These are phyloP conservation scores for Tupiocoris notatus DNA, from an alignment of 2,888 invertebrate genomes.

Conservation along the genomic window DNA sequence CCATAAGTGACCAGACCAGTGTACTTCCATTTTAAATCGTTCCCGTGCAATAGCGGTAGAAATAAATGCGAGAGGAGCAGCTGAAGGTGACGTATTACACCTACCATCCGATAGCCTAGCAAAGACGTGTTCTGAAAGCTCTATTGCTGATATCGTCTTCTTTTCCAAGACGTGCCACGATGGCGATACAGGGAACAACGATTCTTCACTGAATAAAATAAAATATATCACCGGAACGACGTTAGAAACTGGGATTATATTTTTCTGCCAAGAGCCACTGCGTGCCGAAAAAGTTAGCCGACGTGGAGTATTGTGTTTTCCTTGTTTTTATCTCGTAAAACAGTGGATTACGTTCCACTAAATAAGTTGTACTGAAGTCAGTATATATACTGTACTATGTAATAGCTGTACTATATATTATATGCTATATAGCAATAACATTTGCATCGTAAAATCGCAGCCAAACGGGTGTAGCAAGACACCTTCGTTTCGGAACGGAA, in stretches of 20 bases:
- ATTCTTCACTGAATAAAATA: conserved; percentile 5
- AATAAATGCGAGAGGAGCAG: conserved; percentile 1
- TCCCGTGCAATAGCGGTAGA: not conserved
- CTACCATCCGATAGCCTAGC: conserved; percentile 1
- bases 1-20: too few species aligned
- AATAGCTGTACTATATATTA: too few species aligned
- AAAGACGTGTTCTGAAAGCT: conserved; percentile 19
- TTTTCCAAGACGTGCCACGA: not conserved
- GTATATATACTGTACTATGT: too few species aligned
- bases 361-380: too few species aligned
- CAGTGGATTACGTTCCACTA: too few species aligned
- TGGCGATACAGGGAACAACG: not conserved
- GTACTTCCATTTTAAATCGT: not conserved
- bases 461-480: too few species aligned
- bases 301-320: too few species aligned
- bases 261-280: not conserved
- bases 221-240: conserved; percentile 2
- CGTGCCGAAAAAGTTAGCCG: too few species aligned
- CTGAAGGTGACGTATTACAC: conserved; percentile 20
- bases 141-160: conserved; percentile 6
- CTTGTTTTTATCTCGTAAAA: too few species aligned
- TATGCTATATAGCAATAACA: too few species aligned
- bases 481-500: too few species aligned
- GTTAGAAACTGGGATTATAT: not conserved
- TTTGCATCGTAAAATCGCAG: too few species aligned